These are phyloP conservation scores for Sphecodes monilicornis DNA, from an alignment of 2,888 invertebrate species.

Conservation along the genomic window DNA sequence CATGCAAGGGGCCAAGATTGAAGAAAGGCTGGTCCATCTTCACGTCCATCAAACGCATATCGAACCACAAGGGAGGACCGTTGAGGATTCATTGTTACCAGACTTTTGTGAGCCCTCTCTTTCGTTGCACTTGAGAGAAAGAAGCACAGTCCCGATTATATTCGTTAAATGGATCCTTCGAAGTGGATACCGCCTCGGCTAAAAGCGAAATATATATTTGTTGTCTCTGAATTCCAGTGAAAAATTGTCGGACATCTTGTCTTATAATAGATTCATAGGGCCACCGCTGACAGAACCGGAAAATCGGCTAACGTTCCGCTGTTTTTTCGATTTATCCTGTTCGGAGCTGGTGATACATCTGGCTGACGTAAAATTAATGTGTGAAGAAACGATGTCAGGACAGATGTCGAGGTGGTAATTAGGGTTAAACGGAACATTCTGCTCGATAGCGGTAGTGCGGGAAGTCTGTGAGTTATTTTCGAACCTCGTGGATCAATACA, in stretches of 20 bases:
- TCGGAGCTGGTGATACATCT: slow-evolving; percentile 21
- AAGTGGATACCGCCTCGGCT: slow-evolving; percentile 54
- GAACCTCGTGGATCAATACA: not conserved
- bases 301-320: slow-evolving; percentile 1
- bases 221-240: slow-evolving; percentile 40
- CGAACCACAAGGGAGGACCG: slow-evolving; percentile 71
- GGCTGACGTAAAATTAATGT: slow-evolving; percentile 54
- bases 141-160: slow-evolving; percentile 65
- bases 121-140: slow-evolving; percentile 59
- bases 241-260: not conserved
- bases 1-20: slow-evolving; percentile 48
- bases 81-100: slow-evolving; percentile 74
- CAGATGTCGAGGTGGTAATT: slow-evolving; percentile 65
- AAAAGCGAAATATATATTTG: slow-evolving; percentile 63
- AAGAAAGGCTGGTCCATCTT: slow-evolving; percentile 70
- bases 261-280: not conserved
- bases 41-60: slow-evolving; percentile 75
- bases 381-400: slow-evolving; percentile 35
- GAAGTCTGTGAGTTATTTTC: slow-evolving; percentile 47
- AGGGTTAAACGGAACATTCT: slow-evolving; percentile 61
- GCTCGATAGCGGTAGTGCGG: slow-evolving; percentile 30
- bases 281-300: not conserved
- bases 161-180: slow-evolving; percentile 69
- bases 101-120: slow-evolving; percentile 57
- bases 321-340: slow-evolving; percentile 40